Evolutionary conservation across 2,888 invertebrate species (phyloP), one percentile per base, ranked within the genome.

Genomic region (Ennomos fuscantarius): DNA sequence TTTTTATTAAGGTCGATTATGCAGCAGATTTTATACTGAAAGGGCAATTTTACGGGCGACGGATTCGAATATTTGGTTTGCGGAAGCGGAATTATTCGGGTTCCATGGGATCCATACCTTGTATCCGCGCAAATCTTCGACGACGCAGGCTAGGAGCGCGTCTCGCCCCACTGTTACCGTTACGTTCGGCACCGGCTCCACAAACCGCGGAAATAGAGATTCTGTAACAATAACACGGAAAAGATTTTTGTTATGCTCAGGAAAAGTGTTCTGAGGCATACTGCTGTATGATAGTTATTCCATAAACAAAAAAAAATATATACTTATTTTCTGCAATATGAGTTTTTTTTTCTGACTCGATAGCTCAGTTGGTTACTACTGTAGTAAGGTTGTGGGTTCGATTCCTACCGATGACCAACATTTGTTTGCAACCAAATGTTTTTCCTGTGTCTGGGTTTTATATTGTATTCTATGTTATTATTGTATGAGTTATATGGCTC

Each of bases 91-190:
- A 54, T 40, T 51, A 57, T 51, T 33, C 42, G 36, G 50, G 50
- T 15, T 51, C 37, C 43, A 49, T 52, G 46, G 50, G 47, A 45
- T 52, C 55, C 44, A 36, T 93, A 97, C 97, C 95, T 97, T 97
- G 85, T 96, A 97, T 68, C 94, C 95, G 78, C 95, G 94, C 61
- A 98, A 94, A 90, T 97, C 97, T 87, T 97, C 97, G 55, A 98
- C 97, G 72, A 97, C 96, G 84, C 98, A 98, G 55, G 97, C 96
- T 63, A 98, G 93, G 32, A 97, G 93, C 15, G 97, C 97, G 87
- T 98, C 97, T 47, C 96, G 93, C 32, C 97, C 97, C 50, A 96
- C 95, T 41, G 97, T 96, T 67, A 97, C 97, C 15, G 98, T 98
- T 69, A 97, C 97, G 89, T 98, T 98, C 48, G 96, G 95, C 72